Evolutionary conservation across 2,797 vertebrate genomes (phyloP).

Genomic region (Euthynnus affinis): DNA sequence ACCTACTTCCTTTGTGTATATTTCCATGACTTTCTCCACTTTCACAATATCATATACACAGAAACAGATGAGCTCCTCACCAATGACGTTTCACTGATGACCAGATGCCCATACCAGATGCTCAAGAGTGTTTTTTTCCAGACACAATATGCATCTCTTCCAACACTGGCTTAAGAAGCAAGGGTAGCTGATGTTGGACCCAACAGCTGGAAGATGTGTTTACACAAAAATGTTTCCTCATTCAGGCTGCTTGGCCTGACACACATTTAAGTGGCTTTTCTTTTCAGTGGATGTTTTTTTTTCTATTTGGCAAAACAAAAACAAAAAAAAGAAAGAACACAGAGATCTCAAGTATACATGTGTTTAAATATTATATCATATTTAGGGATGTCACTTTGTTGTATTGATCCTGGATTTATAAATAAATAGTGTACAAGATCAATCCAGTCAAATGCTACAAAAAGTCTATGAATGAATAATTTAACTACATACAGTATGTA

Average conservation of each 20-base stretch:
- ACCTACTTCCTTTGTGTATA: neutral
- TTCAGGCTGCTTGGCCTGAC: constrained; percentile 31
- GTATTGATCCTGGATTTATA: constrained; percentile 25
- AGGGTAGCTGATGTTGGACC: neutral
- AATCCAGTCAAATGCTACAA: constrained; percentile 45
- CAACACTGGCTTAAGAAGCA: neutral
- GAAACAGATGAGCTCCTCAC: constrained; percentile 19
- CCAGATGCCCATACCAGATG: constrained; percentile 19
- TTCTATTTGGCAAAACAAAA: constrained; percentile 14
- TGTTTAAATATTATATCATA: constrained; percentile 27
- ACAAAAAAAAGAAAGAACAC: neutral
- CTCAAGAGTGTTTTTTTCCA: constrained; percentile 40
- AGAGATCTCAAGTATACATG: neutral
- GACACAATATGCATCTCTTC: constrained; percentile 15
- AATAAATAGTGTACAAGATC: constrained; percentile 17
- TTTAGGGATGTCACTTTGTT: constrained; percentile 11
- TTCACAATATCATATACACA: constrained; percentile 36
- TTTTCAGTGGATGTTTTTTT: neutral
- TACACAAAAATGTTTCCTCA: constrained; percentile 34
- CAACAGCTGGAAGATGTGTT: constrained; percentile 28
- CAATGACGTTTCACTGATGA: constrained; percentile 25
- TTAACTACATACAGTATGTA: constrained; percentile 43
- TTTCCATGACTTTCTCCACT: constrained; percentile 13
- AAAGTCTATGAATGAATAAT: constrained; percentile 28
- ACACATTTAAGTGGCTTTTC: neutral